Conservation (phyloP, 2,888 invertebrate genomes). For the Aspidapion aeneum region DNA sequence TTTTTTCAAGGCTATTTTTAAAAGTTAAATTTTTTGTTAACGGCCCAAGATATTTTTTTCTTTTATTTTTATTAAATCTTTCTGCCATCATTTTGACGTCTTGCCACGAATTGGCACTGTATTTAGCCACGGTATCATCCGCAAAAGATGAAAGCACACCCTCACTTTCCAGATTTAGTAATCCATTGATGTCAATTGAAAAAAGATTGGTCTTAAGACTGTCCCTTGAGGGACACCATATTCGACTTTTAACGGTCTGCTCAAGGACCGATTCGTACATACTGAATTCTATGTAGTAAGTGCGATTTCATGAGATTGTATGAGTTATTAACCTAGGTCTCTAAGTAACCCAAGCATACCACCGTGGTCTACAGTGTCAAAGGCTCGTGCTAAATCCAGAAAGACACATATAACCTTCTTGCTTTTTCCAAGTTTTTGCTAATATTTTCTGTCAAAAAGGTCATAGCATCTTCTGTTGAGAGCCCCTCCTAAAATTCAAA, state of each 20-base stretch:
- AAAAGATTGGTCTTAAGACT: not conserved
- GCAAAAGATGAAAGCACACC: not conserved
- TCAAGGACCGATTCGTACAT: not conserved
- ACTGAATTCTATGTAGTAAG: not conserved
- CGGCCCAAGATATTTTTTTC: no score
- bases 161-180: not conserved
- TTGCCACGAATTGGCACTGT: not conserved
- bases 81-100: not conserved
- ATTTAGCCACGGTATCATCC: not conserved
- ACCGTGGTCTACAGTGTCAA: not conserved
- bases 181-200: not conserved
- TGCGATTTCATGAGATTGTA: not conserved
- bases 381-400: not conserved
- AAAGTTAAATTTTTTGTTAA: no score
- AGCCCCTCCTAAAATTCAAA: not conserved
- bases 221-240: constrained; percentile 1
- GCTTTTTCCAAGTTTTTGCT: not conserved
- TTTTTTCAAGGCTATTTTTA: no score
- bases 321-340: not conserved
- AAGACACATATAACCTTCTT: not conserved
- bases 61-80: no score
- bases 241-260: not conserved
- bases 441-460: constrained; percentile 2
- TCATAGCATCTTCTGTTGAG: not conserved
- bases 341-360: not conserved